Conservation (phyloP, 1,140 invertebrate species). For the Marisa cornuarietis region DNA sequence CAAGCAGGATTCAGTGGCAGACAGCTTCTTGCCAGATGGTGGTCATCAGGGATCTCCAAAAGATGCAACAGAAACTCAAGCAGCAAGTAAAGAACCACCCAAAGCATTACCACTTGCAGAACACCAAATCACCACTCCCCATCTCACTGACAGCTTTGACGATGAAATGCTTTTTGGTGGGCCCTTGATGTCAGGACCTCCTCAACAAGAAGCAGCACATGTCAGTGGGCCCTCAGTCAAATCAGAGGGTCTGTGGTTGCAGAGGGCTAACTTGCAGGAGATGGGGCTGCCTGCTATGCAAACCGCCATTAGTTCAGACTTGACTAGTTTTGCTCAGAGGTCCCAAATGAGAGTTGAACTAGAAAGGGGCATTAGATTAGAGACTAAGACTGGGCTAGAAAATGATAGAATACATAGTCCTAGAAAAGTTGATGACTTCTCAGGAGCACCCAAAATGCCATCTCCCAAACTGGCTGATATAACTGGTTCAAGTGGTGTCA, state of each 20-base stretch:
- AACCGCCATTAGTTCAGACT: conserved; percentile 54
- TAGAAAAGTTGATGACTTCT: background rate
- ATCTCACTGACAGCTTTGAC: conserved; percentile 45
- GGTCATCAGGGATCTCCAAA: too few relatives aligned
- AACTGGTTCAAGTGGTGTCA: too few relatives aligned
- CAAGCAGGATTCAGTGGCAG: too few relatives aligned
- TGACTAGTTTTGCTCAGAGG: conserved; percentile 50
- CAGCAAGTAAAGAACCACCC: too few relatives aligned
- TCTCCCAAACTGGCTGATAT: background rate
- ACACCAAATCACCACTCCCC: background rate
- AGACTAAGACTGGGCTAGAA: too few relatives aligned
- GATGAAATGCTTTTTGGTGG: conserved; percentile 54
- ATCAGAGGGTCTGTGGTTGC: background rate
- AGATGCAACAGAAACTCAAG: too few relatives aligned
- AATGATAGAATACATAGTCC: too few relatives aligned
- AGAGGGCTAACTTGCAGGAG: conserved; percentile 26
- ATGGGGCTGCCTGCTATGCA: conserved; percentile 45
- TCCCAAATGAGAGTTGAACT: conserved; percentile 31
- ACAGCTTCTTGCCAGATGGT: too few relatives aligned
- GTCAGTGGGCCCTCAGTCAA: background rate
- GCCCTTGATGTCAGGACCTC: conserved; percentile 8
- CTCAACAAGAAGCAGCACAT: background rate
- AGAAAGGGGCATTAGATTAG: background rate
- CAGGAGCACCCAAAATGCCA: background rate
- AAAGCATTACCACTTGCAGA: too few relatives aligned